Evolutionary conservation across 2,797 vertebrate genomes (phyloP).

Genomic region (Pseudochirops corinnae): DNA sequence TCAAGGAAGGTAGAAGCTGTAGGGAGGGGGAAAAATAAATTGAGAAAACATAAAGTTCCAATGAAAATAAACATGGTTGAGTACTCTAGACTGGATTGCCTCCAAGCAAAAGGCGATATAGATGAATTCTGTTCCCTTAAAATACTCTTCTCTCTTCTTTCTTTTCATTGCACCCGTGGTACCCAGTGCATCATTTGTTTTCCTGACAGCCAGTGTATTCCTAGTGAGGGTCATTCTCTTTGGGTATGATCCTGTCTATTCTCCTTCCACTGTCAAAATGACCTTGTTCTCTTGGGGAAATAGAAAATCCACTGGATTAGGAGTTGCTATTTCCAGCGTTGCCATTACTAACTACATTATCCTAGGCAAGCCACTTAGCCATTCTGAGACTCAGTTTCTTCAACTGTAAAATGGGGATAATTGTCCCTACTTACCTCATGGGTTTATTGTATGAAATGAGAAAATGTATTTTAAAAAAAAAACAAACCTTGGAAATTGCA

Average conservation of each 20-base stretch:
- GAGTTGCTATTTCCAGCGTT: not conserved
- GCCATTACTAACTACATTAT: not conserved
- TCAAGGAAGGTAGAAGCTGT: not conserved
- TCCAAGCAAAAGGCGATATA: not conserved
- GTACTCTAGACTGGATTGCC: not conserved
- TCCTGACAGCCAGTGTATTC: not conserved
- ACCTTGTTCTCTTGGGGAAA: not conserved
- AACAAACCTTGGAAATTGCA: not conserved
- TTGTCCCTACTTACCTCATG: not conserved
- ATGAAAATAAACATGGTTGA: not conserved
- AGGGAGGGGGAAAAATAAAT: not conserved
- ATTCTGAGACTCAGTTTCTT: not conserved
- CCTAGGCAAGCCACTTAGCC: not conserved
- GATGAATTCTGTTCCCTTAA: not conserved
- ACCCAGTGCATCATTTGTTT: not conserved
- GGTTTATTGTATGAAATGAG: not conserved
- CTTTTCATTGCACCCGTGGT: not conserved
- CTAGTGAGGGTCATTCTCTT: not conserved
- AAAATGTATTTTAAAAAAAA: not conserved
- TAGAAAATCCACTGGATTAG: not conserved
- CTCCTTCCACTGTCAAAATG: not conserved
- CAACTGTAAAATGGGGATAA: not conserved
- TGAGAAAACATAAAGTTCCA: not conserved
- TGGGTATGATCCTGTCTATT: not conserved
- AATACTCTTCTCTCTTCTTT: not conserved